These are phyloP conservation scores for Bimastos eiseni DNA, from an alignment of 2,888 invertebrate genomes.

Conservation along the genomic window DNA sequence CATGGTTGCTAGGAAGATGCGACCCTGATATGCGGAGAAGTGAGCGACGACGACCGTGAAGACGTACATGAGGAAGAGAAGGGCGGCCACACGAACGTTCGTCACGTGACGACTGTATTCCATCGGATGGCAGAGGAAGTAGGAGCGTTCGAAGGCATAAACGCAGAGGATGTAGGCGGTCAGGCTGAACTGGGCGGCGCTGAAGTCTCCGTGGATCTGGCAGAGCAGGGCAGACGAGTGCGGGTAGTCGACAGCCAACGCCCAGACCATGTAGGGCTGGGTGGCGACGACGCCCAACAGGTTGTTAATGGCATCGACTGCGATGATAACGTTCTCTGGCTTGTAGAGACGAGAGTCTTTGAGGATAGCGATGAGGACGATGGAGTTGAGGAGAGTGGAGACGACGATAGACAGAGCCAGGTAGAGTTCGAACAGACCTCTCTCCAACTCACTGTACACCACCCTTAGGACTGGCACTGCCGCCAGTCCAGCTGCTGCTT, in stretches of 20 bases:
- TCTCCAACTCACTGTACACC: slow-evolving; percentile 25
- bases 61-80: neutral
- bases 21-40: slow-evolving; percentile 23
- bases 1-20: slow-evolving; percentile 18
- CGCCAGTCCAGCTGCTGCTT: neutral
- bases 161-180: slow-evolving; percentile 14
- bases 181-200: slow-evolving; percentile 3
- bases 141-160: slow-evolving; percentile 18
- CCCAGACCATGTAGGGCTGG: slow-evolving; percentile 20
- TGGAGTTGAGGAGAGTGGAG: slow-evolving; percentile 20
- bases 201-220: slow-evolving; percentile 25
- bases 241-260: neutral
- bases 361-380: slow-evolving; percentile 27
- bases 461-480: neutral
- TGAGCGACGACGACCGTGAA: neutral
- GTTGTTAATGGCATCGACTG: slow-evolving; percentile 22
- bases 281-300: neutral
- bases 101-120: slow-evolving; percentile 18
- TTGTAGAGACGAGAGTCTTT: slow-evolving; percentile 19
- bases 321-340: slow-evolving; percentile 29
- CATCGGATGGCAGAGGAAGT: slow-evolving; percentile 25
- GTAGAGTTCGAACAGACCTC: slow-evolving; percentile 28
- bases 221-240: neutral
- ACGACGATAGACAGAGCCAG: neutral
- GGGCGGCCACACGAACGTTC: neutral